Evolutionary conservation across 1,140 invertebrate genomes (phyloP).

Genomic region (Tachypleus tridentatus): DNA sequence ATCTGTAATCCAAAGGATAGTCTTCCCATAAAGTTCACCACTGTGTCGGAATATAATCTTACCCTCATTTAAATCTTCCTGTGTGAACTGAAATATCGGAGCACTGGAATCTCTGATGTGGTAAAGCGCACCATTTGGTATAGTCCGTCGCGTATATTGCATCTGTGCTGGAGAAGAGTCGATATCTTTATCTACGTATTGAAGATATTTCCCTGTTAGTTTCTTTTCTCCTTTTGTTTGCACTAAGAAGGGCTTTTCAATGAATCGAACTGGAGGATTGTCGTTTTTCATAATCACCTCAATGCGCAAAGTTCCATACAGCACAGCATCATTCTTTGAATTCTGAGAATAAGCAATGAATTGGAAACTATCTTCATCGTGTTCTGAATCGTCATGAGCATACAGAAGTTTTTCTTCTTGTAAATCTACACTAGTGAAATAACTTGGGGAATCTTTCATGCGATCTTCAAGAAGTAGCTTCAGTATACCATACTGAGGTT

Average conservation of each 20-base stretch:
- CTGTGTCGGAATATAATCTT: slow-evolving; percentile 67
- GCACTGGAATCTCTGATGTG: slow-evolving; percentile 24
- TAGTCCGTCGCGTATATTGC: slow-evolving; percentile 56
- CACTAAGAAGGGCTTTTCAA: slow-evolving; percentile 65
- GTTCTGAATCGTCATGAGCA: slow-evolving; percentile 34
- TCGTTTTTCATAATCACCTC: slow-evolving; percentile 73
- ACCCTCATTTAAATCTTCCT: slow-evolving; percentile 66
- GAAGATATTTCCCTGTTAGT: slow-evolving; percentile 60
- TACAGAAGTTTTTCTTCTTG: slow-evolving; percentile 44
- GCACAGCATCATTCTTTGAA: slow-evolving; percentile 58
- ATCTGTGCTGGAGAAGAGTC: slow-evolving; percentile 53
- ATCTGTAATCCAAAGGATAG: slow-evolving; percentile 62
- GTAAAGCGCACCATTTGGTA: slow-evolving; percentile 54
- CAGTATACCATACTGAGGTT: slow-evolving; percentile 52
- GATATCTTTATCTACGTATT: slow-evolving; percentile 66
- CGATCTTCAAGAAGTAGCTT: slow-evolving; percentile 12
- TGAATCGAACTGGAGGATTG: slow-evolving; percentile 61
- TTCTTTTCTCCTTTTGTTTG: slow-evolving; percentile 64
- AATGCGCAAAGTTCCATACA: slow-evolving; percentile 62
- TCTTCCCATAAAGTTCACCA: slow-evolving; percentile 55
- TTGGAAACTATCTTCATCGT: slow-evolving; percentile 26
- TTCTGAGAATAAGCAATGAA: slow-evolving; percentile 28
- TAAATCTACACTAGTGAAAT: slow-evolving; percentile 59
- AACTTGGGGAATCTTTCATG: slow-evolving; percentile 38
- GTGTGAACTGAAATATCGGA: slow-evolving; percentile 50